These are phyloP conservation scores for Apamea monoglypha DNA, from an alignment of 2,888 invertebrate genomes.

Conservation along the genomic window DNA sequence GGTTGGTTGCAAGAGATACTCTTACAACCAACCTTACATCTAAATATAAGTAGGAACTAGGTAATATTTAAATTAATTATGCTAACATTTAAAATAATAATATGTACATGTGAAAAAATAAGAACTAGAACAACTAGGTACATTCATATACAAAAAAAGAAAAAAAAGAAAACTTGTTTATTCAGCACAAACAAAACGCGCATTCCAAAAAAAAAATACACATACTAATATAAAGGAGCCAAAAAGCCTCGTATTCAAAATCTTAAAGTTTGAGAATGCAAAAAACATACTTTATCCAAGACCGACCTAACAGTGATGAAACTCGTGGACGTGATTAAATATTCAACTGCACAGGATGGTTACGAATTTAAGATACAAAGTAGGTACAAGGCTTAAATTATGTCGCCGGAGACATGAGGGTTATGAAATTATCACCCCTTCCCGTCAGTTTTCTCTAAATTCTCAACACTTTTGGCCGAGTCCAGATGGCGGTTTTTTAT, in stretches of 20 bases:
- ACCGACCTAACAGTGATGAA: conserved; percentile 38
- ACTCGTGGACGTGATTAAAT: conserved; percentile 51
- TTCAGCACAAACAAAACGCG: no score
- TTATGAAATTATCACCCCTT: conserved; percentile 30
- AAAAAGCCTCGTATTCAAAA: no score
- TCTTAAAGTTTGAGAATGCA: no score
- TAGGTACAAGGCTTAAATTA: conserved; percentile 23
- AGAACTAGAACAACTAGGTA: neutral
- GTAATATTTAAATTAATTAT: no score
- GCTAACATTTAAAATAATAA: no score
- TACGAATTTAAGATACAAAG: conserved; percentile 30
- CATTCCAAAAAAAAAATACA: no score
- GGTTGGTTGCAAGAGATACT: no score
- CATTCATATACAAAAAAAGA: conserved; percentile 9
- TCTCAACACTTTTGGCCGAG: neutral
- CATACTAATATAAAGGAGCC: no score
- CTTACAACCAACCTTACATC: no score
- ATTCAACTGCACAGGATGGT: no score
- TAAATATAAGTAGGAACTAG: neutral
- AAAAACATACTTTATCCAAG: conserved; percentile 36
- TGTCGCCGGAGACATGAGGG: conserved; percentile 18
- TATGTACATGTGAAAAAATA: no score
- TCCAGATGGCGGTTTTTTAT: neutral
- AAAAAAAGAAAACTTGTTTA: no score
- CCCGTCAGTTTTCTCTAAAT: conserved; percentile 1